These are phyloP conservation scores for Rotaria sp. DNA, from an alignment of 2,888 invertebrate species.

Conservation along the genomic window DNA sequence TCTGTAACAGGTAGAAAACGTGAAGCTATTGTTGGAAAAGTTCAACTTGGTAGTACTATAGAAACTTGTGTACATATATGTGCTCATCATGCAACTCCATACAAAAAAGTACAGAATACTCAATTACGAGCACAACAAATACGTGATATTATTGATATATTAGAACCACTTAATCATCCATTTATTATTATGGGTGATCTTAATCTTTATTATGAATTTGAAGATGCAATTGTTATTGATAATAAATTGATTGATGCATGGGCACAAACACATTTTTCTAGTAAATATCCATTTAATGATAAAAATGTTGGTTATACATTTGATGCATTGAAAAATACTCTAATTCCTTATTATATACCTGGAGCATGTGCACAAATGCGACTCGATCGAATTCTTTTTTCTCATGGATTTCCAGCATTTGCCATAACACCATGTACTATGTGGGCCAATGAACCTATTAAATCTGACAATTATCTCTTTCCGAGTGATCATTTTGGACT, in stretches of 20 bases:
- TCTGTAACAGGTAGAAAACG: background rate
- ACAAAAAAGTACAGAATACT: background rate
- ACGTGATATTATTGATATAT: background rate
- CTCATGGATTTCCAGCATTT: background rate
- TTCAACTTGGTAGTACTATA: background rate
- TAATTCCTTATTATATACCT: background rate
- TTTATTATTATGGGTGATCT: constrained; percentile 14
- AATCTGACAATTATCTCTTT: background rate
- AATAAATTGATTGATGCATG: background rate
- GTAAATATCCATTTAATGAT: background rate
- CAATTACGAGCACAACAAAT: background rate
- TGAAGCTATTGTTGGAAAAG: background rate
- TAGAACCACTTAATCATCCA: background rate
- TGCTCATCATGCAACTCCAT: background rate
- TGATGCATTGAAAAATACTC: background rate
- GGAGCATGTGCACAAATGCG: background rate
- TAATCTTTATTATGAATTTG: background rate
- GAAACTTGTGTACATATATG: background rate
- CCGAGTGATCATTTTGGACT: constrained; percentile 2
- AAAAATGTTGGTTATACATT: background rate
- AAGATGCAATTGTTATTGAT: background rate
- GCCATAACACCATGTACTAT: background rate
- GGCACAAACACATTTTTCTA: constrained; percentile 14
- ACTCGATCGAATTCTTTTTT: background rate
- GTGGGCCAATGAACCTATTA: background rate